A percentile compares a stretch with the other conserved stretches of the same genome.
Conservation (phyloP, 2,113 vertebrate genomes). For the Crotalus helleri region DNA sequence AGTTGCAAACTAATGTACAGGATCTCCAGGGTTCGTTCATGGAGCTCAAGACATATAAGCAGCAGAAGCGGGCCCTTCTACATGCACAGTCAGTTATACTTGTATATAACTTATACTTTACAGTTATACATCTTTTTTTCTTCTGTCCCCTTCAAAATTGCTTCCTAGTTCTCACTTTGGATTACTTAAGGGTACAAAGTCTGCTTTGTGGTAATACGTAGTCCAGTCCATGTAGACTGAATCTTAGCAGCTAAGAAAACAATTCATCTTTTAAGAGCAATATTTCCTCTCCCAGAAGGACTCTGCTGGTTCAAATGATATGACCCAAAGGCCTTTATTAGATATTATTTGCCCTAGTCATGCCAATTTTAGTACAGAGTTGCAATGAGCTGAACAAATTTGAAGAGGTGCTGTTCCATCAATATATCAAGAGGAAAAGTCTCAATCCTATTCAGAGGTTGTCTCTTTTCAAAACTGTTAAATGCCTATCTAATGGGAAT, state of each 20-base stretch:
- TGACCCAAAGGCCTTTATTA: background rate
- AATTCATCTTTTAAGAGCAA: background rate
- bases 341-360: background rate
- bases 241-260: background rate
- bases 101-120: rapidly evolving
- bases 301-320: background rate
- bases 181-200: background rate
- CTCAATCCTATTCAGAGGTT: background rate
- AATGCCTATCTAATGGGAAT: background rate
- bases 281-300: background rate
- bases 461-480: background rate
- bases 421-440: background rate
- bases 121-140: background rate
- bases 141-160: background rate
- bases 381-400: background rate
- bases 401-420: background rate
- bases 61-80: background rate
- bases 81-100: background rate
- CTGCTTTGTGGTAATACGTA: background rate
- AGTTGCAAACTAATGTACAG: background rate
- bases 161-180: rapidly evolving
- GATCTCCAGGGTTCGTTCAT: background rate
- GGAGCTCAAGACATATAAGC: background rate
- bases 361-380: background rate
- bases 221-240: background rate